Base-by-base conservation (phyloP, 2,888 invertebrate species). In the Mesochorus sp. region DNA sequence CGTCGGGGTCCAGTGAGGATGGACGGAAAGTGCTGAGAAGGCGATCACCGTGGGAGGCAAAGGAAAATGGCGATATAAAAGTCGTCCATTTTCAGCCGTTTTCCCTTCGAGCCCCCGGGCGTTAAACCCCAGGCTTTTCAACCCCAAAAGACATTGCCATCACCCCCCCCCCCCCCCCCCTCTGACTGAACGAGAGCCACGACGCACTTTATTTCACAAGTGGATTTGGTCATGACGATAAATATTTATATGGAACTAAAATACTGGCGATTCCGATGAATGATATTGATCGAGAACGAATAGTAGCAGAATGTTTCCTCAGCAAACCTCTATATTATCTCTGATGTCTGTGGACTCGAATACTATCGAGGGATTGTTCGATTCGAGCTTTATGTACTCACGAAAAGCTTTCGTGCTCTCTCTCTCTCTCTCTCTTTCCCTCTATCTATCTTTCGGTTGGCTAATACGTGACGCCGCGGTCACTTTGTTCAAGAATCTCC, bases 221-320 rank as follows among this genome's bases (percentile, higher is more conserved):
- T 24, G 71, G 51, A 72, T 62, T 72, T 62, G 71, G 37, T 42
- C 53, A n/a, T n/a, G n/a, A n/a, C n/a, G n/a, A n/a, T n/a, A n/a
- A n/a, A n/a, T n/a, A n/a, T n/a, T n/a, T n/a, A n/a, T n/a, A n/a
- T n/a, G n/a, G n/a, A n/a, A n/a, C n/a, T n/a, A n/a, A n/a, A n/a
- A n/a, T n/a, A n/a, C n/a, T n/a, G n/a, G n/a, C 44, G 28, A 44
- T 28, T 26, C 21, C 19, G 31, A 37, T 42, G 31, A 6, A 24
- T 62, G n/a, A n/a, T 31, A 47, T 47, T 31, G 17, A 21, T 47
- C 2, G 0, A n/a, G n/a, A n/a, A n/a, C 14, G 19, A 2, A 10
- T 31, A 8, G 14, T 62, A n/a, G n/a, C 31, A 19, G 6, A 47
- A 28, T 8, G 5, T 8, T 5, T 10, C 2, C 44, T 4, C 4